Conservation (phyloP, 2,113 vertebrate genomes). For the Pica pica region DNA sequence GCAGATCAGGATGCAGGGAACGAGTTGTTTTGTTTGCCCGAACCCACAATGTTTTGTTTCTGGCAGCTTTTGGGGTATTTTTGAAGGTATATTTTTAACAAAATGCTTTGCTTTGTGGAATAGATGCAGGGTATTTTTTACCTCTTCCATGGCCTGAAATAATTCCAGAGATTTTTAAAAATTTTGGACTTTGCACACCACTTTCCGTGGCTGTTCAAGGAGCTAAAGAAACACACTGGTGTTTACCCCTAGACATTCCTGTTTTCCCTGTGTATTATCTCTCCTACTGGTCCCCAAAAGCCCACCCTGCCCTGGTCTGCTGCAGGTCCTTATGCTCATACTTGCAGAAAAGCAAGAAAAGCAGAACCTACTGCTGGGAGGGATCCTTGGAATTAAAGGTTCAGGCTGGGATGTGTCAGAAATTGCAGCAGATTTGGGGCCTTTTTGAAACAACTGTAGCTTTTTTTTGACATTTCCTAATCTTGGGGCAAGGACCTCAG, state of each 20-base stretch:
- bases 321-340: fast-evolving
- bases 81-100: not conserved
- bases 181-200: not conserved
- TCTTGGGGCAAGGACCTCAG: not conserved
- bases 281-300: not conserved
- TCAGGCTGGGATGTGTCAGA: not conserved
- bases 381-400: not conserved
- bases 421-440: not conserved
- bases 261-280: not conserved
- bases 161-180: not conserved
- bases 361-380: not conserved
- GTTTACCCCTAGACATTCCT: not conserved
- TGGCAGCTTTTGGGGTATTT: not conserved
- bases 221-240: not conserved
- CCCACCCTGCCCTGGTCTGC: not conserved
- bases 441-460: not conserved
- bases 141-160: not conserved
- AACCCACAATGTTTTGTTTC: not conserved
- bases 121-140: not conserved
- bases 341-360: not conserved
- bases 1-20: not conserved
- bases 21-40: not conserved
- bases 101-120: not conserved
- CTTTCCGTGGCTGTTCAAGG: not conserved
- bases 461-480: not conserved